Conservation (phyloP, 30 jellyfish, hydroid and myxozoan species). For the Calvadosia cruxmelitensis region DNA sequence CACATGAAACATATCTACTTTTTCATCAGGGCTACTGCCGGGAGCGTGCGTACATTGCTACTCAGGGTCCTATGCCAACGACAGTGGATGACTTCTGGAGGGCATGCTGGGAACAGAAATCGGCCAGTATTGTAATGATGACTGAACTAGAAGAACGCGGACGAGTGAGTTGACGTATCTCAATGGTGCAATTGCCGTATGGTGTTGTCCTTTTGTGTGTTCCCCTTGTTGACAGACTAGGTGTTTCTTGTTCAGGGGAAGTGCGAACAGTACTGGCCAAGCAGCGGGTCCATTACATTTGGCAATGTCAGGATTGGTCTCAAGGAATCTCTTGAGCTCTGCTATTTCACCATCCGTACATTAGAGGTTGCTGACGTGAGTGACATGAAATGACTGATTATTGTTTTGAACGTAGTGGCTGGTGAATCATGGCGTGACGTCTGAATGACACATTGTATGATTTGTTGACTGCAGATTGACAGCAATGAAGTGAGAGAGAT, state of each 20-base stretch:
- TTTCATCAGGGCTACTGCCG: conserved; percentile 60
- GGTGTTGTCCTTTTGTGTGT: background rate
- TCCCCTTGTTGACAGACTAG: background rate
- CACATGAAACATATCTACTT: too few species aligned
- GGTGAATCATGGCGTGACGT: too few species aligned
- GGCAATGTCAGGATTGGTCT: conserved; percentile 61
- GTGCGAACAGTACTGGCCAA: conserved; percentile 97
- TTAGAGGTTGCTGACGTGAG: conserved; percentile 43
- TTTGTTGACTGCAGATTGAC: conserved; percentile 19
- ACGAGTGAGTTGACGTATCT: conserved; percentile 33
- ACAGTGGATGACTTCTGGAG: conserved; percentile 95
- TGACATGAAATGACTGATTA: background rate
- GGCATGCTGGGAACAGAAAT: conserved; percentile 90
- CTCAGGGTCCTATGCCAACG: conserved; percentile 91
- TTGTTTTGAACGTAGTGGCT: background rate
- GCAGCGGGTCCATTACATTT: conserved; percentile 48
- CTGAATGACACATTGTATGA: too few species aligned
- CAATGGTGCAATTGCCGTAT: background rate
- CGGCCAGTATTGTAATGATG: conserved; percentile 87
- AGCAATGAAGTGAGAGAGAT: conserved; percentile 49
- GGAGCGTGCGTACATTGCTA: conserved; percentile 87
- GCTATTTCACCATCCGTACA: conserved; percentile 67
- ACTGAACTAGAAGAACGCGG: conserved; percentile 93
- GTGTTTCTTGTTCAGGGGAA: conserved; percentile 36
- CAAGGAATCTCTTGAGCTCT: conserved; percentile 43